These are phyloP conservation scores for Takifugu ocellatus DNA, from an alignment of 2,797 vertebrate species.

Conservation along the genomic window DNA sequence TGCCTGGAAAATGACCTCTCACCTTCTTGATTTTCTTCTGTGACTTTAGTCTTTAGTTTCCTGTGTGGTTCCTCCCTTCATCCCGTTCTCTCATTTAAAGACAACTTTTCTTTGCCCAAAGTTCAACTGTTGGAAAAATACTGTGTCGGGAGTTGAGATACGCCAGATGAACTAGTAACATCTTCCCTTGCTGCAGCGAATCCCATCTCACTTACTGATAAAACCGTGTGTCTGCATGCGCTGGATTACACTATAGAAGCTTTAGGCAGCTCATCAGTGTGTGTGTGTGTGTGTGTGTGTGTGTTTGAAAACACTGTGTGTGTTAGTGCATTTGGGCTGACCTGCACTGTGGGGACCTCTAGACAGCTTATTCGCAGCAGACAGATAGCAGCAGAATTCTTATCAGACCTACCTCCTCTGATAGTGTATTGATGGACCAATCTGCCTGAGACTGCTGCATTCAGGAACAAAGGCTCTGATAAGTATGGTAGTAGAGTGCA, in stretches of 20 bases:
- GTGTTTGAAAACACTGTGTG: conserved; percentile 6
- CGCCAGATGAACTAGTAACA: conserved; percentile 50
- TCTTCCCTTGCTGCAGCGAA: conserved; percentile 50
- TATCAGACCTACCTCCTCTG: conserved; percentile 64
- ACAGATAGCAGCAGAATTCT: conserved; percentile 68
- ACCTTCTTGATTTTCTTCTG: too few species aligned
- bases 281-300: conserved; percentile 36
- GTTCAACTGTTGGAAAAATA: conserved; percentile 46
- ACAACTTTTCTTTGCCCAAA: conserved; percentile 46
- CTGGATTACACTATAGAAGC: conserved; percentile 40
- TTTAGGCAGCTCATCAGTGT: conserved; percentile 34
- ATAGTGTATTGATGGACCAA: conserved; percentile 73
- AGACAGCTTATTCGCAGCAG: conserved; percentile 70
- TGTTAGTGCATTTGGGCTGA: conserved; percentile 43
- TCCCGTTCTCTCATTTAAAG: conserved; percentile 12
- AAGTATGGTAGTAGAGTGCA: conserved; percentile 46
- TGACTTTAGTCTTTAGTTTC: not conserved
- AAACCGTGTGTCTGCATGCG: conserved; percentile 39
- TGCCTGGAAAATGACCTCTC: too few species aligned
- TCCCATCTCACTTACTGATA: conserved; percentile 50
- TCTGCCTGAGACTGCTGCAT: conserved; percentile 65
- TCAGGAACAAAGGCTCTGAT: conserved; percentile 70
- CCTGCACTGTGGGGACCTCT: conserved; percentile 55
- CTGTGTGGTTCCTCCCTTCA: conserved; percentile 4
- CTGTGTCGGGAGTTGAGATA: conserved; percentile 46